Conservation (phyloP, 2,888 invertebrate genomes). For the Agriotes lineatus region DNA sequence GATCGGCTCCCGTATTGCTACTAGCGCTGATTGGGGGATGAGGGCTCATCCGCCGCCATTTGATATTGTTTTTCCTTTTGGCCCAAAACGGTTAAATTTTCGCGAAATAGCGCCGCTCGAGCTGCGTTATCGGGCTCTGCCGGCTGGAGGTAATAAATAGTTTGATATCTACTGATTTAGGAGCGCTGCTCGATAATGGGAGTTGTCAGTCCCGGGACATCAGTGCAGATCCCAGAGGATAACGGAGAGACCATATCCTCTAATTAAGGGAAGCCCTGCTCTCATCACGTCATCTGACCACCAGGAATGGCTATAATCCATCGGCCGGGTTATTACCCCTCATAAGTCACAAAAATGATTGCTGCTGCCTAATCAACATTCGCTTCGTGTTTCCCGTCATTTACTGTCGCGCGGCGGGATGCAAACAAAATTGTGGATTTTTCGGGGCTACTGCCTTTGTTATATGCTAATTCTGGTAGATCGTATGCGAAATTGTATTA, state of each 20-base stretch:
- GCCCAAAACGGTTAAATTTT: conserved; percentile 28
- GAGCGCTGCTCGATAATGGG: conserved; percentile 38
- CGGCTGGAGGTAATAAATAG: conserved; percentile 33
- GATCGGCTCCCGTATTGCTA: not conserved
- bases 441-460: not conserved
- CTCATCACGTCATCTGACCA: conserved; percentile 41
- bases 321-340: conserved; percentile 24
- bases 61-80: not conserved
- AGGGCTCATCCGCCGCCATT: not conserved
- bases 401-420: not conserved
- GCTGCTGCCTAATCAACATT: conserved; percentile 16
- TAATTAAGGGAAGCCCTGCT: conserved; percentile 39
- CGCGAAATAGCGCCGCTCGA: not conserved
- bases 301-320: conserved; percentile 31
- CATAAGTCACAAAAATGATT: conserved; percentile 14
- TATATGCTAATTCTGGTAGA: too few relatives aligned
- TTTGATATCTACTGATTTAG: conserved; percentile 40
- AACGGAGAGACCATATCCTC: conserved; percentile 38
- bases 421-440: not conserved
- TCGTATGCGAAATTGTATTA: too few relatives aligned
- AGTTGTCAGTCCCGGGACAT: conserved; percentile 39
- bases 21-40: not conserved
- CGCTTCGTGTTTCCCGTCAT: conserved; percentile 5
- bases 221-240: conserved; percentile 37
- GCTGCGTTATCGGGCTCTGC: too few relatives aligned